phyloP scores from a whole-genome alignment of 2,113 vertebrate genomes.

The Istiophorus platypterus region DNA sequence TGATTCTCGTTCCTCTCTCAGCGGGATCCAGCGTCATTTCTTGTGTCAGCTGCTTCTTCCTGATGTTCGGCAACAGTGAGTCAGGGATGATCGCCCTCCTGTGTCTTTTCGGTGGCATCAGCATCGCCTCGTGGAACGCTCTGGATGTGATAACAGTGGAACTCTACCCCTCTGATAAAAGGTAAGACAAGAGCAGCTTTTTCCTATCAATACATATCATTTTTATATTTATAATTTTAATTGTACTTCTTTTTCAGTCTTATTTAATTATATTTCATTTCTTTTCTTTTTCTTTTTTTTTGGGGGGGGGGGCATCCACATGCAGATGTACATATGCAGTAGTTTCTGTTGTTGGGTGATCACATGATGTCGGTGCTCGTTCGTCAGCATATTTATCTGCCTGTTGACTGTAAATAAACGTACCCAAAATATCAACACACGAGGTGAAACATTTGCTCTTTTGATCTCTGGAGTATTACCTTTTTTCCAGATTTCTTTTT shows the following conservation, averaged over 20 bases:
- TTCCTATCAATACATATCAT: neutral
- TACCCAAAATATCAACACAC: neutral
- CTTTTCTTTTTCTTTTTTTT: too few relatives aligned
- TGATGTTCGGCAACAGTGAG: constrained; percentile 96
- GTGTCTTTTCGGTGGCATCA: constrained; percentile 97
- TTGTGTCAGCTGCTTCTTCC: constrained; percentile 97
- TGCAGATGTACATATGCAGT: too few relatives aligned
- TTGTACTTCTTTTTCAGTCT: too few relatives aligned
- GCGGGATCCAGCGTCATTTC: constrained; percentile 97
- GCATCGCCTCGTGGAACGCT: constrained; percentile 97
- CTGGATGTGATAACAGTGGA: constrained; percentile 97
- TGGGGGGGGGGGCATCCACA: too few relatives aligned
- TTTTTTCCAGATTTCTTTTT: too few relatives aligned
- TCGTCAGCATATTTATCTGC: too few relatives aligned
- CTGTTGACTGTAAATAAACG: too few relatives aligned
- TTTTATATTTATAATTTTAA: too few relatives aligned
- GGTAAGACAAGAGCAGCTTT: constrained; percentile 77
- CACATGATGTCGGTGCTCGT: too few relatives aligned
- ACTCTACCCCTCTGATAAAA: constrained; percentile 96
- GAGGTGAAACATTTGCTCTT: neutral
- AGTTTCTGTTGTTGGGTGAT: too few relatives aligned
- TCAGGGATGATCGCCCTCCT: constrained; percentile 98
- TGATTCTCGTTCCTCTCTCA: constrained; percentile 60
- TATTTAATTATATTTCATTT: too few relatives aligned
- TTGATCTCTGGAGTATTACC: too few relatives aligned